These are phyloP conservation scores for Melipona bicolor DNA, from an alignment of 2,888 invertebrate species.

Conservation along the genomic window DNA sequence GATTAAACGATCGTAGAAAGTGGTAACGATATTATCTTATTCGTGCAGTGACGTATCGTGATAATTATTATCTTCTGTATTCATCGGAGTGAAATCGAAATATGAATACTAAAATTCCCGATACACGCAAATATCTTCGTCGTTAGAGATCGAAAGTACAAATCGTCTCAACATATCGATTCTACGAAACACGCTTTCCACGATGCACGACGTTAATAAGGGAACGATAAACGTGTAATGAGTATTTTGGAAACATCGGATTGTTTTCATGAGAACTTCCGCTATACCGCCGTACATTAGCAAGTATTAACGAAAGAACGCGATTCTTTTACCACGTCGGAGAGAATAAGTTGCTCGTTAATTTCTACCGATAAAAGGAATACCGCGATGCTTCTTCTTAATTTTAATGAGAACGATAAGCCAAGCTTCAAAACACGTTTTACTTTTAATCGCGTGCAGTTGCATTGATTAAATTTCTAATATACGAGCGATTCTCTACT, in stretches of 20 bases:
- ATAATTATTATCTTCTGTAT: background rate
- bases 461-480: constrained; percentile 21
- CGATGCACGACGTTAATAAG: background rate
- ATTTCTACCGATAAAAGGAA: constrained; percentile 10
- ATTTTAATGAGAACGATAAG: constrained; percentile 36
- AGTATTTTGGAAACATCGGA: constrained; percentile 38
- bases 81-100: background rate
- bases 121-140: background rate
- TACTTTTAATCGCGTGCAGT: constrained; percentile 33
- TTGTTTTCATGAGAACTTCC: constrained; percentile 52
- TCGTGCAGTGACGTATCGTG: background rate
- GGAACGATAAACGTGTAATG: background rate
- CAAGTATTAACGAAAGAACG: constrained; percentile 25
- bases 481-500: background rate
- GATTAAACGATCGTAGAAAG: constrained; percentile 48
- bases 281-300: background rate
- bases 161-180: background rate
- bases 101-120: constrained; percentile 8
- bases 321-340: background rate
- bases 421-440: constrained; percentile 30
- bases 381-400: background rate
- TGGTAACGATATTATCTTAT: constrained; percentile 21
- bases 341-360: constrained; percentile 30
- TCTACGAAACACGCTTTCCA: background rate
- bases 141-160: constrained; percentile 3